Percentiles rank a stretch among this genome's conserved stretches.
Conservation (phyloP, 2,797 vertebrate genomes). For the Mormyrus proboscirostris region DNA sequence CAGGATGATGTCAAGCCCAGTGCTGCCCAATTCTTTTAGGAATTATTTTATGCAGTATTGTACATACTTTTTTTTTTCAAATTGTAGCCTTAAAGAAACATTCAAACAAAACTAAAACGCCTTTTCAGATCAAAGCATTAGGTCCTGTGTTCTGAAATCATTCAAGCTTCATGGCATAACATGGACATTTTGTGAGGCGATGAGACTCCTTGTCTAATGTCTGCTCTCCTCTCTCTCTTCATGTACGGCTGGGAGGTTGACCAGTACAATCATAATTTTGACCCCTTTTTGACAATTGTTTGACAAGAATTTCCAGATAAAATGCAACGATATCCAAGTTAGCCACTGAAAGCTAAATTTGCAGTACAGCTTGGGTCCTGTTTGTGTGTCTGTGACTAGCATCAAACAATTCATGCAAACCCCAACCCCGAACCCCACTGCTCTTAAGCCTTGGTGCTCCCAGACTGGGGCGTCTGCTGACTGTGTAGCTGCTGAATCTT, state of each 20-base stretch:
- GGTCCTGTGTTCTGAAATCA: not conserved
- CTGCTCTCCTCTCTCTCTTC: not conserved
- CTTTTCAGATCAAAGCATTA: not conserved
- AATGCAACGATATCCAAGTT: not conserved
- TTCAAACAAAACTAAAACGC: not conserved
- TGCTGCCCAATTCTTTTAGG: not conserved
- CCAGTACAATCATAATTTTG: not conserved
- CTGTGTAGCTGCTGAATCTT: conserved; percentile 84
- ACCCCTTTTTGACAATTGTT: not conserved
- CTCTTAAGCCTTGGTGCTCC: conserved; percentile 67
- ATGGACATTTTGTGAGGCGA: not conserved
- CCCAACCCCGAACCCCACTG: not conserved
- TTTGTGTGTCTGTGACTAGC: not conserved
- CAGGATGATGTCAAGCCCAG: not conserved
- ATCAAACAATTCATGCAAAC: not conserved
- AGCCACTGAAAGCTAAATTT: not conserved
- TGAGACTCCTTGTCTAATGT: not conserved
- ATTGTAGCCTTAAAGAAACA: not conserved
- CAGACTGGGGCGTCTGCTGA: conserved; percentile 66
- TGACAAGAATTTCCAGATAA: not conserved
- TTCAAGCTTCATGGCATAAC: not conserved
- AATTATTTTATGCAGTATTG: not conserved
- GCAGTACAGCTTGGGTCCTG: not conserved
- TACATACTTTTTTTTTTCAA: not conserved
- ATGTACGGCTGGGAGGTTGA: not conserved